These are phyloP conservation scores for Ptychochromis oligacanthus DNA, from an alignment of 2,113 vertebrate species.

Conservation along the genomic window DNA sequence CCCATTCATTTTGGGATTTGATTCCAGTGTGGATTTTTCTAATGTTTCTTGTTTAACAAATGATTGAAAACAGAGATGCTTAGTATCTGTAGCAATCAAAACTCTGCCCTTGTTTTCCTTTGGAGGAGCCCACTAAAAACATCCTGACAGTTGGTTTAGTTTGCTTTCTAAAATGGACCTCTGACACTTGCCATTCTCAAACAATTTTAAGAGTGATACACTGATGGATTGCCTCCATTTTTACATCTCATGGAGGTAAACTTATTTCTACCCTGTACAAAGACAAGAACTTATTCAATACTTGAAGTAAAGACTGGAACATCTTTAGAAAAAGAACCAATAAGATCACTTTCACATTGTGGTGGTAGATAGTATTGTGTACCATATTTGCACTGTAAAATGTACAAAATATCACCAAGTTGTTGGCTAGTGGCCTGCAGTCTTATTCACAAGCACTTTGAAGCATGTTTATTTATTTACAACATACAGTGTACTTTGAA, in stretches of 20 bases:
- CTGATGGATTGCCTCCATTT: constrained; percentile 19
- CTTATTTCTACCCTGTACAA: constrained; percentile 67
- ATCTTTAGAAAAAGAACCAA: constrained; percentile 63
- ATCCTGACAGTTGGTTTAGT: constrained; percentile 37
- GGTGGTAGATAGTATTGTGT: constrained; percentile 61
- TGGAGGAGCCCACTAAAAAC: neutral
- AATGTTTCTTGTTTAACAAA: constrained; percentile 4
- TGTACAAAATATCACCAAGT: constrained; percentile 75
- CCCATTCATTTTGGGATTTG: neutral
- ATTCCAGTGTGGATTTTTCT: constrained; percentile 10
- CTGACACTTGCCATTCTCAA: constrained; percentile 8
- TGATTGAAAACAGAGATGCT: constrained; percentile 21
- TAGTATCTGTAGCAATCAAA: neutral
- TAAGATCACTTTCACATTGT: constrained; percentile 68
- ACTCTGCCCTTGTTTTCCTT: neutral
- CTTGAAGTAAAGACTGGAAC: constrained; percentile 64
- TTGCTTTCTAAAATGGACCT: constrained; percentile 32
- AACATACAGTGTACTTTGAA: constrained; percentile 78
- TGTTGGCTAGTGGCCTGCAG: constrained; percentile 65
- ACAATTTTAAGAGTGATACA: constrained; percentile 10
- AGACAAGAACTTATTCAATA: constrained; percentile 59
- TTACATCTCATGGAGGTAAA: constrained; percentile 50
- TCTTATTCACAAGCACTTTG: constrained; percentile 79
- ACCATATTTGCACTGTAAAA: constrained; percentile 69
- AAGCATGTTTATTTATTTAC: constrained; percentile 82